A percentile compares a stretch with the other conserved stretches of the same genome.
phyloP scores from a whole-genome alignment of 2,888 invertebrate species.

The Morpho helenor region DNA sequence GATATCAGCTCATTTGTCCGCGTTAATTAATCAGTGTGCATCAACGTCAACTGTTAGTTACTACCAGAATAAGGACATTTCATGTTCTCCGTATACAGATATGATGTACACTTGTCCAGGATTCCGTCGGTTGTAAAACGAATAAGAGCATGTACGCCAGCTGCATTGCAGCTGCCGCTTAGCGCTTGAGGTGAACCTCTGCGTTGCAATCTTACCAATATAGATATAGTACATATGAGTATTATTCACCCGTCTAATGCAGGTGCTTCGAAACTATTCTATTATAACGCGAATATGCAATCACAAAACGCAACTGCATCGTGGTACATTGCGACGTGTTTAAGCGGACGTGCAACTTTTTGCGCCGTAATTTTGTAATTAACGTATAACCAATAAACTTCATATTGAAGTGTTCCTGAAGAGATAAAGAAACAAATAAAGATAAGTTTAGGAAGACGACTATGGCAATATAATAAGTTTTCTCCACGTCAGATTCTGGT shows the following conservation, averaged over 20 bases:
- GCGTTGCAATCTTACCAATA: conserved; percentile 30
- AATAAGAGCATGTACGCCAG: conserved; percentile 66
- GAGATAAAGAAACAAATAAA: too few species aligned
- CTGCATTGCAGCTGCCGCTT: conserved; percentile 68
- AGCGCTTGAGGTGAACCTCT: conserved; percentile 28
- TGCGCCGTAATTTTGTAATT: neutral
- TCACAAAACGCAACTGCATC: neutral
- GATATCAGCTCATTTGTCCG: neutral
- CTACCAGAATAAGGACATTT: conserved; percentile 26
- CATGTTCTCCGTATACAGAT: conserved; percentile 26
- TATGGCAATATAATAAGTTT: too few species aligned
- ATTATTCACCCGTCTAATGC: conserved; percentile 51
- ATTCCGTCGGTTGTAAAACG: conserved; percentile 55
- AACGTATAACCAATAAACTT: too few species aligned
- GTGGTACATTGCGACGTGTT: neutral
- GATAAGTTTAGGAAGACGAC: too few species aligned
- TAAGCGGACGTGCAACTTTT: neutral
- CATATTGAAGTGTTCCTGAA: too few species aligned
- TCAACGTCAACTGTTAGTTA: conserved; percentile 27
- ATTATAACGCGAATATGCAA: conserved; percentile 7
- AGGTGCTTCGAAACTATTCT: conserved; percentile 34
- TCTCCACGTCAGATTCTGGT: too few species aligned
- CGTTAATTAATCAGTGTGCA: conserved; percentile 15
- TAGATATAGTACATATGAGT: conserved; percentile 30
- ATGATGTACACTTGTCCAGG: conserved; percentile 32